Percentiles rank a stretch among this genome's conserved stretches.
These are phyloP conservation scores for Pseudolaguvia tuberculata DNA, from an alignment of 2,113 vertebrate genomes.

Conservation along the genomic window DNA sequence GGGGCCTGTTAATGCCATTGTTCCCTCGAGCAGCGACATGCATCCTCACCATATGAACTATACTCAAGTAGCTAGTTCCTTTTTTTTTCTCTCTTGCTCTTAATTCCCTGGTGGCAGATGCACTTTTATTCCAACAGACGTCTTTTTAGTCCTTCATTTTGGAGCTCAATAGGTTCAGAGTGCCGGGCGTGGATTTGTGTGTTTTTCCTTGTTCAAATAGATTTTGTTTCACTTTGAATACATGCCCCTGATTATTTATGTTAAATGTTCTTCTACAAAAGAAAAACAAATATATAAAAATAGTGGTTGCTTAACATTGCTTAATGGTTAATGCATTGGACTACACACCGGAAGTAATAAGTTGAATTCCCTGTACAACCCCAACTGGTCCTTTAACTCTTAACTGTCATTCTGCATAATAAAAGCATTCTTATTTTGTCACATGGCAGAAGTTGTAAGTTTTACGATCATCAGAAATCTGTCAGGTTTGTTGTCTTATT, in stretches of 20 bases:
- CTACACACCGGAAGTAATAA: no score
- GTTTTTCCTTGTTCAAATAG: slow-evolving; percentile 55
- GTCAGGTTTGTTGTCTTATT: slow-evolving; percentile 24
- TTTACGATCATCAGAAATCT: slow-evolving; percentile 20
- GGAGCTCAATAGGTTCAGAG: slow-evolving; percentile 64
- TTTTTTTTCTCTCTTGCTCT: slow-evolving; percentile 59
- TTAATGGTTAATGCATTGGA: no score
- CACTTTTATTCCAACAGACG: slow-evolving; percentile 74
- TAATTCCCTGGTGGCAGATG: slow-evolving; percentile 69
- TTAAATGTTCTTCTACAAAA: background rate
- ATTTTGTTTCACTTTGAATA: slow-evolving; percentile 20
- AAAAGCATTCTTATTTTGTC: background rate
- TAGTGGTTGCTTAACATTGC: background rate
- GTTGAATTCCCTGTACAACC: no score
- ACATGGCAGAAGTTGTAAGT: background rate
- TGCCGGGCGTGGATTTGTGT: slow-evolving; percentile 59
- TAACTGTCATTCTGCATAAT: background rate
- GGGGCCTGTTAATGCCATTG: slow-evolving; percentile 79
- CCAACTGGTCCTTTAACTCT: background rate
- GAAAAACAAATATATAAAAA: background rate
- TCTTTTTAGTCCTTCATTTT: slow-evolving; percentile 48
- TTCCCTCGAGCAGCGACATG: slow-evolving; percentile 66
- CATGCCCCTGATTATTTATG: background rate
- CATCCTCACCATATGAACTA: slow-evolving; percentile 69
- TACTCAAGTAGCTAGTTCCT: slow-evolving; percentile 78